These are phyloP conservation scores for Caenorhabditis sp. DNA, from an alignment of 2,888 invertebrate genomes.

Conservation along the genomic window DNA sequence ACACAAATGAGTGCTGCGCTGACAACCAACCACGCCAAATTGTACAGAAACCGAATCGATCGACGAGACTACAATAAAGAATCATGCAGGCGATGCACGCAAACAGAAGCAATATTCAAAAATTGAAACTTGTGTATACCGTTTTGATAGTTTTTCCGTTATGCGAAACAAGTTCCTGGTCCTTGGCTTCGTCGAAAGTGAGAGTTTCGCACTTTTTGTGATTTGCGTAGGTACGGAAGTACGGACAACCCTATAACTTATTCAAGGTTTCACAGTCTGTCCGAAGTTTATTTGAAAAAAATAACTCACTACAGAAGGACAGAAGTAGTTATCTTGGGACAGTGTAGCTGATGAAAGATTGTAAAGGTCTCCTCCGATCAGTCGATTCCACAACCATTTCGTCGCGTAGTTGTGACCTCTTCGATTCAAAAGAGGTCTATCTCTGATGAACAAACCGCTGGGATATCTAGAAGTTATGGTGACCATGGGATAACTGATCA, in stretches of 20 bases:
- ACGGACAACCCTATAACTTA: slow-evolving; percentile 82
- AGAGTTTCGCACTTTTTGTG: slow-evolving; percentile 74
- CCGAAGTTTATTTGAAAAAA: too few species aligned
- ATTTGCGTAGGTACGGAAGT: slow-evolving; percentile 80
- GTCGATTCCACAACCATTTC: slow-evolving; percentile 82
- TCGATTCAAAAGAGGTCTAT: slow-evolving; percentile 75
- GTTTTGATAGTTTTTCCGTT: slow-evolving; percentile 61
- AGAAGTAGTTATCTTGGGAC: slow-evolving; percentile 80
- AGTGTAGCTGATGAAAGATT: slow-evolving; percentile 80
- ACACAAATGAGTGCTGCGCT: slow-evolving; percentile 73
- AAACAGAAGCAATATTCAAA: slow-evolving; percentile 1
- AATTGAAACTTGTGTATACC: neutral
- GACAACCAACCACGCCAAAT: slow-evolving; percentile 73
- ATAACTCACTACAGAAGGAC: slow-evolving; percentile 71
- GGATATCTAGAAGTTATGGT: slow-evolving; percentile 82
- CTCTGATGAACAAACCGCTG: slow-evolving; percentile 76
- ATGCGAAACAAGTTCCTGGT: slow-evolving; percentile 34
- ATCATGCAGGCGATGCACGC: slow-evolving; percentile 28
- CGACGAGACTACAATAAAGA: slow-evolving; percentile 68
- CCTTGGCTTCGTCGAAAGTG: slow-evolving; percentile 72
- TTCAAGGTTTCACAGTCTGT: too few species aligned
- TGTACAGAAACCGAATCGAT: slow-evolving; percentile 74
- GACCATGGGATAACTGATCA: slow-evolving; percentile 79
- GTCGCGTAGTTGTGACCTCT: slow-evolving; percentile 81
- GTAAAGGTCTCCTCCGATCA: slow-evolving; percentile 81